These are phyloP conservation scores for Dascyllus trimaculatus DNA, from an alignment of 2,113 vertebrate genomes.

Conservation along the genomic window DNA sequence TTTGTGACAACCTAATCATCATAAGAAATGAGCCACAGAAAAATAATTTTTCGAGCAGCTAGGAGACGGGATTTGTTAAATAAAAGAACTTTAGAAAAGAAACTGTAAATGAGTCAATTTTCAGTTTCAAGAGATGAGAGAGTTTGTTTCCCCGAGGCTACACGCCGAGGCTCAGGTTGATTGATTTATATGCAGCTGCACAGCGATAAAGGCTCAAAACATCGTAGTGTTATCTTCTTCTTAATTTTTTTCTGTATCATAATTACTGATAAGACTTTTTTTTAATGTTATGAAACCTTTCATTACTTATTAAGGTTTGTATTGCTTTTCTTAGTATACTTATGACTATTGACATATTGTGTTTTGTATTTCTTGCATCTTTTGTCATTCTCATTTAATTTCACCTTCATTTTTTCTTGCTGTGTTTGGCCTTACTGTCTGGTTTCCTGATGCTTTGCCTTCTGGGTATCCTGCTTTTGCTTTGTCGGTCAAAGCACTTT, in stretches of 20 bases:
- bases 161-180: conserved; percentile 4
- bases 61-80: background rate
- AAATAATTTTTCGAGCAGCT: background rate
- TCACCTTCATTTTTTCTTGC: no score
- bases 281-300: no score
- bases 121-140: conserved; percentile 1
- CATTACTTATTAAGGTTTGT: no score
- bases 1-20: background rate
- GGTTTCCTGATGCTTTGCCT: no score
- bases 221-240: background rate
- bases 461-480: no score
- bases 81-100: conserved; percentile 5
- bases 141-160: background rate
- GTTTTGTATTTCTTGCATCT: no score
- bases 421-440: no score
- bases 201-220: background rate
- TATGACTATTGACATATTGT: no score
- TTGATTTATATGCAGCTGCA: conserved; percentile 19
- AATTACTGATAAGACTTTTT: background rate
- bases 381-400: no score
- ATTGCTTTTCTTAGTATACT: no score
- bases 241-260: background rate
- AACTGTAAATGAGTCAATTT: conserved; percentile 18
- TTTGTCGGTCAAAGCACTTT: no score
- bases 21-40: background rate